Evolutionary conservation across 1,140 invertebrate genomes (phyloP), one percentile per base, ranked within the genome.

Genomic region (Idris sp.): DNA sequence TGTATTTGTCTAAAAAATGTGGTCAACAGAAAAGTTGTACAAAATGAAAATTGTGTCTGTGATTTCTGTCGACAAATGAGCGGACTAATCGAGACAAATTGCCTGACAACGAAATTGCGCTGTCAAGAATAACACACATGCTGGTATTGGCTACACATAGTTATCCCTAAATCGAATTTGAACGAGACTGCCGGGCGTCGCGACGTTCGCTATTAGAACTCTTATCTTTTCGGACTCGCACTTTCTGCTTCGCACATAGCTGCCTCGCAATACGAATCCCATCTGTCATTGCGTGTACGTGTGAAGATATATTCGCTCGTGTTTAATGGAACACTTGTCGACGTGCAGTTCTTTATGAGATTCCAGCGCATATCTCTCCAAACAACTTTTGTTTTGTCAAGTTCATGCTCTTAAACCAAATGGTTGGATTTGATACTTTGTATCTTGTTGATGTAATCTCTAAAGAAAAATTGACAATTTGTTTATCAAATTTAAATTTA

Each of bases 151-250:
- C 36, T 56, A 38, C 19, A 38, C 18, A 22, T 51, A 71, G 26
- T 25, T 26, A 59, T 53, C 51, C 28, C 36, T 16, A 53, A 18
- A n/a, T 26, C 16, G 35, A 53, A 44, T 64, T 51, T 64, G 79
- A 81, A 80, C 82, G 81, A 85, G 84, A 84, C 84, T 83, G 84
- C 83, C 83, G 82, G 84, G 84, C 83, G 83, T 84, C 84, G 79
- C 79, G 80, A 82, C 79, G 81, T 72, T 64, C 64, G 77, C 68
- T 83, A 84, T 85, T 78, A 80, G 80, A 79, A 62, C 69, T 40
- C 65, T 79, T 81, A 80, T 81, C 79, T 62, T n/a, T n/a, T 25
- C 22, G 59, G 15, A 30, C 28, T 53, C 56, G 36, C 33, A 26
- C 41, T 54, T 31, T 8, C 41, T 18, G 36, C 59, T 28, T 26